phyloP scores from a whole-genome alignment of 2,113 vertebrate genomes.

The Apaloderma vittatum region DNA sequence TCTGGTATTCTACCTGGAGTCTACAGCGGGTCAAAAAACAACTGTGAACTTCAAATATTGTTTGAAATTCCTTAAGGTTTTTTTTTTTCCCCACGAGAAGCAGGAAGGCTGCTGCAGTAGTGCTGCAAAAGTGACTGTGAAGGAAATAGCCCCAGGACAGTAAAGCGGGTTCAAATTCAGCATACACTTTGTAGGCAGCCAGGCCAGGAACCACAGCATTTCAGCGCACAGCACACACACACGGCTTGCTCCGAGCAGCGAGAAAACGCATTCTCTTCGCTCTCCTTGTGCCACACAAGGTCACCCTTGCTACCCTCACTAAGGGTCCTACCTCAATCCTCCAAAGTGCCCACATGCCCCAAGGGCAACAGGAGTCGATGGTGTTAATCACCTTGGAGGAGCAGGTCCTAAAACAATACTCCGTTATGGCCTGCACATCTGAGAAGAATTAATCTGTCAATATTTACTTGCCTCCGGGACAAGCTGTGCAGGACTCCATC shows the following conservation, averaged over 20 bases:
- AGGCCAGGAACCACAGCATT: fast-evolving
- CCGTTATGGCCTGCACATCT: constrained; percentile 57
- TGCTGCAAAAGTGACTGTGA: not conserved
- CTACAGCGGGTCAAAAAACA: fast-evolving
- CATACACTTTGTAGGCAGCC: not conserved
- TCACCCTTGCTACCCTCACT: not conserved
- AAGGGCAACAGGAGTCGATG: not conserved
- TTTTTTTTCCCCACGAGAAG: fast-evolving
- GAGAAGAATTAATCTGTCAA: constrained; percentile 66
- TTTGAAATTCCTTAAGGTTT: not conserved
- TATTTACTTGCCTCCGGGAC: constrained; percentile 62
- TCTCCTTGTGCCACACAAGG: not conserved
- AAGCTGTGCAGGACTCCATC: constrained; percentile 65
- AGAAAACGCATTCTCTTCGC: not conserved
- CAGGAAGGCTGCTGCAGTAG: not conserved
- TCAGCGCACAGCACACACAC: no score
- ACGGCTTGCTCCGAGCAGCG: not conserved
- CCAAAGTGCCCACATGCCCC: not conserved
- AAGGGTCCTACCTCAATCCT: not conserved
- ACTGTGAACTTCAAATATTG: not conserved
- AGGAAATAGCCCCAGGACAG: not conserved
- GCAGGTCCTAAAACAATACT: constrained; percentile 51
- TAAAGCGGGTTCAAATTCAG: not conserved
- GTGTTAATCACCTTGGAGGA: constrained; percentile 44
- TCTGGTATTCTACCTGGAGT: fast-evolving